Percentiles rank a stretch among this genome's conserved stretches.
These are phyloP conservation scores for Sarcophaga carnaria DNA, from an alignment of 2,888 invertebrate species.

Conservation along the genomic window DNA sequence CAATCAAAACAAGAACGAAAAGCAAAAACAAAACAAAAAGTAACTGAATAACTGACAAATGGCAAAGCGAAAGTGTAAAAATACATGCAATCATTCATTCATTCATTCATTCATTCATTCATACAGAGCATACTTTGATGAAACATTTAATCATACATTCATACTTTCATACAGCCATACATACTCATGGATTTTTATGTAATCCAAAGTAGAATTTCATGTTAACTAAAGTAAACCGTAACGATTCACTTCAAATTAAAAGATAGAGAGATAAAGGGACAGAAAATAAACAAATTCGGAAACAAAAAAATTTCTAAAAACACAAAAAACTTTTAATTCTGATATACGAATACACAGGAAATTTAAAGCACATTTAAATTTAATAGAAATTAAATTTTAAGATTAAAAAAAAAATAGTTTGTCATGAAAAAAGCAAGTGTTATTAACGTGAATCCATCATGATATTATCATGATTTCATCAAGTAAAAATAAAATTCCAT, in stretches of 20 bases:
- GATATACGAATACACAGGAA: no score
- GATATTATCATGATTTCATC: no score
- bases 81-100: neutral
- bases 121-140: neutral
- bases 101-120: neutral
- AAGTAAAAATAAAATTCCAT: no score
- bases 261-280: neutral
- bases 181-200: neutral
- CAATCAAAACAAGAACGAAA: neutral
- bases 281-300: neutral
- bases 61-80: conserved; percentile 3
- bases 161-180: neutral
- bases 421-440: no score
- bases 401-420: neutral
- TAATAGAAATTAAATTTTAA: neutral
- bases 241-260: conserved; percentile 18
- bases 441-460: no score
- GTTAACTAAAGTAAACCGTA: conserved; percentile 44
- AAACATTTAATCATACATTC: neutral
- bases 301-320: neutral
- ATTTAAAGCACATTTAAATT: no score
- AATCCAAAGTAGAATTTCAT: conserved; percentile 57
- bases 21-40: conserved; percentile 9
- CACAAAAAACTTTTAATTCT: neutral
- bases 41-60: neutral